A percentile compares a stretch with the other conserved stretches of the same genome.
Evolutionary conservation across 2,888 invertebrate genomes (phyloP).

Genomic region (Belgica antarctica): DNA sequence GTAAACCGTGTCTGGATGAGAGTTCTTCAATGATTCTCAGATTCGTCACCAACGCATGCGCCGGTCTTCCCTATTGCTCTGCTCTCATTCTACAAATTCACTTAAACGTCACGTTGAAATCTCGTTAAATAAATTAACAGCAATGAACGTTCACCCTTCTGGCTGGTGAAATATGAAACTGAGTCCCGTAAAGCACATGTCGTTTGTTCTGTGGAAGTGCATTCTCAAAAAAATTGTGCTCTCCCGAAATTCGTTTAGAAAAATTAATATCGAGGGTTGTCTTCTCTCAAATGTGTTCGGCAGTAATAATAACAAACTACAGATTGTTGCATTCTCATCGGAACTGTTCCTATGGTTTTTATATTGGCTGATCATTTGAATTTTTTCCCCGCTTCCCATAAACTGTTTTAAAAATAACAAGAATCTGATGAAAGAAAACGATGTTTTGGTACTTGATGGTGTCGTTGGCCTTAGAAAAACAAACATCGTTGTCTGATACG

Average conservation of each 20-base stretch:
- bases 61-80: neutral
- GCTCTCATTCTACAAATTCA: constrained; percentile 28
- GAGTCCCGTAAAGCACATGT: constrained; percentile 23
- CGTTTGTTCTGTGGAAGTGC: neutral
- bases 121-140: neutral
- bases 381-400: neutral
- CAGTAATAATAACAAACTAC: neutral
- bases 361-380: too few species aligned
- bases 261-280: constrained; percentile 32
- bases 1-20: constrained; percentile 5
- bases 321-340: neutral
- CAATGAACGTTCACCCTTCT: constrained; percentile 13
- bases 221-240: constrained; percentile 7
- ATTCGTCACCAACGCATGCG: constrained; percentile 15
- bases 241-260: constrained; percentile 22
- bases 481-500: neutral
- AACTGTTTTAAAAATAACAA: neutral
- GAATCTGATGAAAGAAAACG: constrained; percentile 16
- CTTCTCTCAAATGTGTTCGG: neutral
- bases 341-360: neutral
- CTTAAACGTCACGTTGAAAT: constrained; percentile 12
- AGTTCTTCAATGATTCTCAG: neutral
- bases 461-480: neutral
- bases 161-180: neutral
- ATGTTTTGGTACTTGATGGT: neutral